Evolutionary conservation across 2,797 vertebrate species (phyloP), one percentile per base, ranked within the genome.

Genomic region (Clarias platycephalus): DNA sequence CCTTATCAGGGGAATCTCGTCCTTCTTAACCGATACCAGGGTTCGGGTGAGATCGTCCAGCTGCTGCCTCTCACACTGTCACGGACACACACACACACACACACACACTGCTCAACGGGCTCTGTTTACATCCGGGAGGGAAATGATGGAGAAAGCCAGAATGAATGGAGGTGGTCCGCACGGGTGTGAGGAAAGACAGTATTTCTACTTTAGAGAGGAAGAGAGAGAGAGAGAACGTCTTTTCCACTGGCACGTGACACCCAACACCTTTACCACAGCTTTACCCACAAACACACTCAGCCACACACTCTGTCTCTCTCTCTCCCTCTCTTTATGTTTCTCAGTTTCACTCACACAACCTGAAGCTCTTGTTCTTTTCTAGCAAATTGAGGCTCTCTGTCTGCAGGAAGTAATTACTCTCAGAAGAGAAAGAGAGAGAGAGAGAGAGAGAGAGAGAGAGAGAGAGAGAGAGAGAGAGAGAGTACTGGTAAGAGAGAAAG

Each of bases 381-480:
- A 94, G 96, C 95, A 95, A 96, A 95, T 93, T 95, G 96, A 97
- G 95, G 96, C 96, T 95, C 95, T 96, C 89, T 90, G 94, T 95
- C 95, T 92, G 92, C 94, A 95, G 95, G 95, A 95, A 96, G 95
- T 95, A 95, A 95, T 96, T 96, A 96, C 96, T 95, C 96, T 96
- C 96, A 10, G 91, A 90, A 95, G 95, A 96, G 95, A 93, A 92
- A 70, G 79, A 88, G 79, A 86, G 90, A 90, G 88, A 86, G 86
- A 90, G 90, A 95, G 95, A 95, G 95, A 92, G 92, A 58, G 31
- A 88, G 75, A 82, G 89, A 12, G 89, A 94, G 95, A 95, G 95
- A 93, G 92, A 88, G 75, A 82, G 89, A 12, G 89, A 94, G 95
- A 95, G 95, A 93, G 92, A 68, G 60, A 88, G 71, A 86, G 90